Evolutionary conservation across 2,888 invertebrate genomes (phyloP), one percentile per base, ranked within the genome.

Genomic region (Parnassius smintheus): DNA sequence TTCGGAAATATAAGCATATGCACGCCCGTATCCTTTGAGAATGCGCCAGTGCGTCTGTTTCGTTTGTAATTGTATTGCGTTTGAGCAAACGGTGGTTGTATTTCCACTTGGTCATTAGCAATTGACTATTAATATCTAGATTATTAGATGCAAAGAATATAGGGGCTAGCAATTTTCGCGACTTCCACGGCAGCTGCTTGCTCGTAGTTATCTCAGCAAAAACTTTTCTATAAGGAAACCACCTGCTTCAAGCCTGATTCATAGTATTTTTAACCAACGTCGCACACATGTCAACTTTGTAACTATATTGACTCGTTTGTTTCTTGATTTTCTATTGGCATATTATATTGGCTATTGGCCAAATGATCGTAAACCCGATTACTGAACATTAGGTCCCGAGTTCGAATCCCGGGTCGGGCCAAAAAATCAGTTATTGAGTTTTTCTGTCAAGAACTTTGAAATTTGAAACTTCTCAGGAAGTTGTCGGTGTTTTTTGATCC

Each of bases 41-140:
- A 70, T 74, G 51, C 51, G 67, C 70, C 72, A 72, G 71, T 71
- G 75, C 78, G 81, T 84, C 85, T 83, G 80, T 83, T 76, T 72
- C 58, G 69, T 74, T 76, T 69, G 77, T 86, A 86, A 86, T 85
- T 86, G 80, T 81, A 68, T 68, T 70, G 68, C 70, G 75, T 84
- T 83, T 85, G 84, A 80, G 85, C 88, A 85, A 88, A 89, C 83
- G 78, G 71, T 72, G 42, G 56, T 25, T 78, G 75, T 74, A 89
- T 90, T 88, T 83, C 82, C 87, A 88, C 88, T 88, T 85, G 86
- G 86, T 88, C 89, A 88, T 91, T 90, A 90, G 85, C 84, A 78
- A 85, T 85, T 70, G 80, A 71, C 85, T 89, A 91, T 90, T 91
- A 88, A 90, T 91, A 83, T 83, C 82, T 85, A 86, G 88, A 87